Conservation (phyloP, 1,140 invertebrate species). For the Pantala flavescens region DNA sequence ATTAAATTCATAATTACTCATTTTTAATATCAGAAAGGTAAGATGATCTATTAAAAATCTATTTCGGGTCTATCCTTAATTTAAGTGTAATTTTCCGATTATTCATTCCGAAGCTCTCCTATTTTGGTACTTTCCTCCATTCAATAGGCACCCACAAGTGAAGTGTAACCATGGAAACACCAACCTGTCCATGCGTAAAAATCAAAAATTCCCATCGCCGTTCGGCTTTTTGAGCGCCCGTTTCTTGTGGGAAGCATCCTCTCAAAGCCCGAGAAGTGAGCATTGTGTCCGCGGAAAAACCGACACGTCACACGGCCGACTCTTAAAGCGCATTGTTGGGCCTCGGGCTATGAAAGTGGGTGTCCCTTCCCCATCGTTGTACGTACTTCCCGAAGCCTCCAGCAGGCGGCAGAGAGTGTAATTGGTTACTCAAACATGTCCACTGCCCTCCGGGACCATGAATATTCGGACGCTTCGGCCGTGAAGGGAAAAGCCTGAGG, state of each 20-base stretch:
- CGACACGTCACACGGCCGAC: not conserved
- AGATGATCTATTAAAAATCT: too few species aligned
- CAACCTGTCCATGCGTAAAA: too few species aligned
- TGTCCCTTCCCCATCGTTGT: not conserved
- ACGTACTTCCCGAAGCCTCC: slow-evolving; percentile 6
- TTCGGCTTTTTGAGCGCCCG: not conserved
- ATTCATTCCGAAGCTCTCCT: too few species aligned
- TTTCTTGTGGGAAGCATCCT: not conserved
- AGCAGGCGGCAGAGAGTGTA: not conserved
- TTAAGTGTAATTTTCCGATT: too few species aligned
- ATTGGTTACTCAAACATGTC: slow-evolving; percentile 5
- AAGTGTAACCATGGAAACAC: too few species aligned
- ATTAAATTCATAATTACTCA: too few species aligned
- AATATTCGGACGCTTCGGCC: not conserved
- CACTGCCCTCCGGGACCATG: not conserved
- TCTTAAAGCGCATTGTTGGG: not conserved
- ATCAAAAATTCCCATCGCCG: not conserved
- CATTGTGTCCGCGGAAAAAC: not conserved
- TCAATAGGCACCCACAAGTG: too few species aligned
- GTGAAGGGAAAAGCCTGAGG: slow-evolving; percentile 1
- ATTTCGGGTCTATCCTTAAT: too few species aligned
- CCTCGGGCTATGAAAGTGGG: not conserved
- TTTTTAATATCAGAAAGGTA: too few species aligned
- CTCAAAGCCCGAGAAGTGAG: not conserved
- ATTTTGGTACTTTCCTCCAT: too few species aligned